These are phyloP conservation scores for Cryptophagus acutangulus DNA, from an alignment of 2,888 invertebrate genomes.

Conservation along the genomic window DNA sequence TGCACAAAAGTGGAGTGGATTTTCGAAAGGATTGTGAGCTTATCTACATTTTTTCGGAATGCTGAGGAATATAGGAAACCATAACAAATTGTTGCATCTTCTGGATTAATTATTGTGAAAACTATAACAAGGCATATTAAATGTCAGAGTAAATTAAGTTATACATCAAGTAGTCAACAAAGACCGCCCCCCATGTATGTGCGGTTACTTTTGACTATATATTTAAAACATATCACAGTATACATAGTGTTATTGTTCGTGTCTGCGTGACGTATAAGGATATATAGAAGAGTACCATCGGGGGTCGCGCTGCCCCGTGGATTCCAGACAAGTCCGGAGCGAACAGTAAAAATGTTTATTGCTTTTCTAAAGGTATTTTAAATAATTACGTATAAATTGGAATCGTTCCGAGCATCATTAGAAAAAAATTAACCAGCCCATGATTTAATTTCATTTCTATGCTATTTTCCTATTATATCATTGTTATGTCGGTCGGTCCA, in stretches of 20 bases:
- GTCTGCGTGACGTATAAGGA: conserved; percentile 19
- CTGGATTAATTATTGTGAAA: too few species aligned
- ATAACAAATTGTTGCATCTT: too few species aligned
- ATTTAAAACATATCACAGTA: conserved; percentile 26
- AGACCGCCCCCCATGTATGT: conserved; percentile 20
- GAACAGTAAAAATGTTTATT: conserved; percentile 26
- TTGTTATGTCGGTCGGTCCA: too few species aligned
- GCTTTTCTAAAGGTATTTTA: conserved; percentile 22
- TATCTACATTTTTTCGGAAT: too few species aligned
- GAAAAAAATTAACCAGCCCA: too few species aligned
- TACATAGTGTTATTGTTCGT: conserved; percentile 24
- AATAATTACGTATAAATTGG: conserved; percentile 21
- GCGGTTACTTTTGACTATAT: conserved; percentile 20
- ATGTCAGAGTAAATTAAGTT: conserved; percentile 31
- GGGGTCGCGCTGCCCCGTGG: conserved; percentile 25
- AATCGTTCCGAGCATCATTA: conserved; percentile 11
- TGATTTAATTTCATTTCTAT: too few species aligned
- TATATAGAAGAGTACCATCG: conserved; percentile 13
- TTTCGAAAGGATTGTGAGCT: too few species aligned
- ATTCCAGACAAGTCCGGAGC: conserved; percentile 14
- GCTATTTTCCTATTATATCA: too few species aligned
- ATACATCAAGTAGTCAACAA: conserved; percentile 31
- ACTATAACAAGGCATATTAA: conserved; percentile 9
- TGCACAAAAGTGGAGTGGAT: too few species aligned
- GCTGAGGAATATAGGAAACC: too few species aligned